Conservation (phyloP, 2,797 vertebrate genomes). For the Neosilurus hyrtlii region DNA sequence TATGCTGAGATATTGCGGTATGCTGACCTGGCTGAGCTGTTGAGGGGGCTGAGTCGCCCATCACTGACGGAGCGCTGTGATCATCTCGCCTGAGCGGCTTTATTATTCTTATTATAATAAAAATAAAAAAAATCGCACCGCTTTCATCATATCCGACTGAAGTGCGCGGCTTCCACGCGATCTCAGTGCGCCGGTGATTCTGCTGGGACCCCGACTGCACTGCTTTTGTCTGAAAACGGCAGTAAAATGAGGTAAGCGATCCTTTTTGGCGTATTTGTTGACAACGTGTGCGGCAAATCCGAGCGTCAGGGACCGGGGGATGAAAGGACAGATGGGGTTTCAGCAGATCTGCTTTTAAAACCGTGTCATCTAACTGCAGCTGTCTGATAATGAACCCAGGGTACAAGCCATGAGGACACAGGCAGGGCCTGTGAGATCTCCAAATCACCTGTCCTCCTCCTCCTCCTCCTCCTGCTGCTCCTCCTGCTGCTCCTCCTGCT, state of each 20-base stretch:
- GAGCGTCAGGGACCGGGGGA: neutral
- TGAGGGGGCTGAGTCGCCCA: slow-evolving; percentile 63
- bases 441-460: slow-evolving; percentile 44
- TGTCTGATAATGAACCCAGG: neutral
- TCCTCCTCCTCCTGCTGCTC: too few species aligned
- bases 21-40: slow-evolving; percentile 56
- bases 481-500: neutral
- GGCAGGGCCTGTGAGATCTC: slow-evolving; percentile 24
- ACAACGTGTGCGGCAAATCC: slow-evolving; percentile 55
- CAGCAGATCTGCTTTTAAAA: neutral
- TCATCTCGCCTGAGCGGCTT: slow-evolving; percentile 46
- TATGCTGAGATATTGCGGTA: slow-evolving; percentile 64
- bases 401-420: neutral
- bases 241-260: slow-evolving; percentile 77
- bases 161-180: neutral
- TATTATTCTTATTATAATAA: slow-evolving; percentile 14
- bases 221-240: slow-evolving; percentile 54
- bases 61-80: slow-evolving; percentile 54
- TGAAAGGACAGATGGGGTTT: slow-evolving; percentile 4
- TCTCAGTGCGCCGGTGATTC: slow-evolving; percentile 24
- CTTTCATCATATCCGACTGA: slow-evolving; percentile 7
- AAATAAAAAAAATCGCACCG: neutral
- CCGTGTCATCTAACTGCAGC: slow-evolving; percentile 10
- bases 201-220: slow-evolving; percentile 2
- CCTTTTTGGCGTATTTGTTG: slow-evolving; percentile 62